These are phyloP conservation scores for Toxotes lorentzi DNA, from an alignment of 2,797 vertebrate species.

Conservation along the genomic window DNA sequence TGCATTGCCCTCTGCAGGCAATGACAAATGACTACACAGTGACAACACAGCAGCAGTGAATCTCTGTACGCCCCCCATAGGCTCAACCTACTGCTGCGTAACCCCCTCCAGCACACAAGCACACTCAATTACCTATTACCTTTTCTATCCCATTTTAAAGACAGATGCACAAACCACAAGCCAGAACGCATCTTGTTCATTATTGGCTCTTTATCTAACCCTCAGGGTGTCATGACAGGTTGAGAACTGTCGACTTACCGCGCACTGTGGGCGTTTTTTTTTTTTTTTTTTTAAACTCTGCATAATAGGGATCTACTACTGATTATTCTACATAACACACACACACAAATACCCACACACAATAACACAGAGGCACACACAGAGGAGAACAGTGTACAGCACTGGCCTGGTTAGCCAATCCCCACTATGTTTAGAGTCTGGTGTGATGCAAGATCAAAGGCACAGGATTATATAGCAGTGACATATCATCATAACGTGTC, in stretches of 20 bases:
- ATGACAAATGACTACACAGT: not conserved
- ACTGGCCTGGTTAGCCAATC: not conserved
- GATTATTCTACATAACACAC: conserved; percentile 16
- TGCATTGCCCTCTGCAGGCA: conserved; percentile 75
- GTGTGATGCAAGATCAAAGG: conserved; percentile 30
- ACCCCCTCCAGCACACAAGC: conserved; percentile 43
- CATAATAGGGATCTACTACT: conserved; percentile 18
- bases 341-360: not conserved
- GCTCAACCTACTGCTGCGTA: conserved; percentile 33
- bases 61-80: conserved; percentile 18
- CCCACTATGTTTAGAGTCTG: not conserved
- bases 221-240: conserved; percentile 33
- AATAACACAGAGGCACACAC: not conserved
- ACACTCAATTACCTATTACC: conserved; percentile 59
- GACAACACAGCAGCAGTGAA: conserved; percentile 15
- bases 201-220: conserved; percentile 52
- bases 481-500: conserved; percentile 28
- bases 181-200: conserved; percentile 32
- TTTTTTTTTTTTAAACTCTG: not conserved
- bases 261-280: conserved; percentile 23
- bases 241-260: conserved; percentile 16
- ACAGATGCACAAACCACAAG: conserved; percentile 49
- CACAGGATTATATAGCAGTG: not conserved
- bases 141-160: conserved; percentile 40
- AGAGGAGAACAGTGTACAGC: not conserved